Evolutionary conservation across 2,888 invertebrate genomes (phyloP).

Genomic region (Mycogona germanica): DNA sequence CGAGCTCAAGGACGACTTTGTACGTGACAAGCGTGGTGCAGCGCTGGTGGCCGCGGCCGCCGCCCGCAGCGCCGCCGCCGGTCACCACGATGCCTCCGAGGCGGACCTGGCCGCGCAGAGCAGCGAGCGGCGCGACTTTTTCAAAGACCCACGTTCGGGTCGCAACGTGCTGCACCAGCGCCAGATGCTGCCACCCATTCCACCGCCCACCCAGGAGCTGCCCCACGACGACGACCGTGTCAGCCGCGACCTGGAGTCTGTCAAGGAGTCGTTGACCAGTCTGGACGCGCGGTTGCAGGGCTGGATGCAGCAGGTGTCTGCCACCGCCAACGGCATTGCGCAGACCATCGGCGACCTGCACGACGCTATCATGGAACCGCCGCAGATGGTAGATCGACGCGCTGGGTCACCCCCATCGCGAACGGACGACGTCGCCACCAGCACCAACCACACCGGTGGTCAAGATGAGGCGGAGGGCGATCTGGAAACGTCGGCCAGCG

Average conservation of each 20-base stretch:
- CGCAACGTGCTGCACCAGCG: conserved; percentile 3
- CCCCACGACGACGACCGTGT: conserved; percentile 7
- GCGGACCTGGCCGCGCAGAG: conserved; percentile 14
- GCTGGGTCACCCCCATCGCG: background rate
- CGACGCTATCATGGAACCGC: conserved; percentile 19
- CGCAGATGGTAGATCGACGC: background rate
- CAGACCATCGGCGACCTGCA: conserved; percentile 17
- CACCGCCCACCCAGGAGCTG: background rate
- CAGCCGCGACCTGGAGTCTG: conserved; percentile 14
- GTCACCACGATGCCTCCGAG: conserved; percentile 1
- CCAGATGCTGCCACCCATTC: background rate
- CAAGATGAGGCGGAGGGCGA: background rate
- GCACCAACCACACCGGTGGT: conserved; percentile 25
- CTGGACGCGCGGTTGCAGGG: conserved; percentile 16
- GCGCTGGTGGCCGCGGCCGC: background rate
- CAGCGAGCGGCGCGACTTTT: conserved; percentile 18
- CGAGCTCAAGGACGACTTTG: conserved; percentile 15
- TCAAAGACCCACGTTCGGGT: conserved; percentile 17
- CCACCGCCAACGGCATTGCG: conserved; percentile 14
- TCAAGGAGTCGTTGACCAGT: conserved; percentile 16
- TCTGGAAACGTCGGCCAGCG: background rate
- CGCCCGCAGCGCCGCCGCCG: background rate
- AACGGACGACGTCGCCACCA: conserved; percentile 43
- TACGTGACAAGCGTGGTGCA: conserved; percentile 11
- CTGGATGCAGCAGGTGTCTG: conserved; percentile 17